phyloP scores from a whole-genome alignment of 64 coral and sea anemone genomes.

The Orbicella faveolata region DNA sequence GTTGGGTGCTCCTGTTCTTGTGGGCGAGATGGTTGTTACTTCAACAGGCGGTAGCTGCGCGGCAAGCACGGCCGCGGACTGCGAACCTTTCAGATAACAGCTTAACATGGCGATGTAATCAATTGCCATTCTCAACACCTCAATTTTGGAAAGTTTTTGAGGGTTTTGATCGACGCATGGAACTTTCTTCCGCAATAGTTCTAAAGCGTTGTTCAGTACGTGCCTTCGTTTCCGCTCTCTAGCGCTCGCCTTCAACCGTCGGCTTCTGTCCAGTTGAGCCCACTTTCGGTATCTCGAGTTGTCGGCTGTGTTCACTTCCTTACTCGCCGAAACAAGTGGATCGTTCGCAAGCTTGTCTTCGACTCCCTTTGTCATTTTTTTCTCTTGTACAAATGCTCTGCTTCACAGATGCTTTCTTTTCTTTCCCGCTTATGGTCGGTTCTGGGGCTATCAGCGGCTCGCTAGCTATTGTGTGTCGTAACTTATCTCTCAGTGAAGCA shows the following conservation, averaged over 20 bases:
- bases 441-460: slow-evolving; percentile 11
- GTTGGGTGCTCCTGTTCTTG: background rate
- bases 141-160: slow-evolving; percentile 99
- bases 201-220: slow-evolving; percentile 96
- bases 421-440: slow-evolving; percentile 1
- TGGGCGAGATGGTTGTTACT: slow-evolving; percentile 10
- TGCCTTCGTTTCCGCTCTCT: slow-evolving; percentile 88
- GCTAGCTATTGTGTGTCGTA: slow-evolving; percentile 28
- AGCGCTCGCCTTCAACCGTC: slow-evolving; percentile 91
- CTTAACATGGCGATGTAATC: slow-evolving; percentile 96
- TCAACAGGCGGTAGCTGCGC: slow-evolving; percentile 28
- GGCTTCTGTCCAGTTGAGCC: slow-evolving; percentile 83
- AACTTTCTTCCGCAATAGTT: slow-evolving; percentile 89
- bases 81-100: slow-evolving; percentile 76
- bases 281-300: slow-evolving; percentile 92
- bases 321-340: slow-evolving; percentile 18
- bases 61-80: slow-evolving; percentile 20
- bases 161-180: slow-evolving; percentile 95
- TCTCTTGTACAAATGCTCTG: background rate
- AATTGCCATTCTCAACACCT: slow-evolving; percentile 88
- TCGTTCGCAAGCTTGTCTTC: slow-evolving; percentile 27
- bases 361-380: slow-evolving; percentile 45
- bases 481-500: slow-evolving; percentile 33
- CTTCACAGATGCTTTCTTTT: slow-evolving; percentile 47
- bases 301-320: slow-evolving; percentile 62